Evolutionary conservation across 2,888 invertebrate species (phyloP), one percentile per base, ranked within the genome.

Genomic region (Drosophila fungiperda): DNA sequence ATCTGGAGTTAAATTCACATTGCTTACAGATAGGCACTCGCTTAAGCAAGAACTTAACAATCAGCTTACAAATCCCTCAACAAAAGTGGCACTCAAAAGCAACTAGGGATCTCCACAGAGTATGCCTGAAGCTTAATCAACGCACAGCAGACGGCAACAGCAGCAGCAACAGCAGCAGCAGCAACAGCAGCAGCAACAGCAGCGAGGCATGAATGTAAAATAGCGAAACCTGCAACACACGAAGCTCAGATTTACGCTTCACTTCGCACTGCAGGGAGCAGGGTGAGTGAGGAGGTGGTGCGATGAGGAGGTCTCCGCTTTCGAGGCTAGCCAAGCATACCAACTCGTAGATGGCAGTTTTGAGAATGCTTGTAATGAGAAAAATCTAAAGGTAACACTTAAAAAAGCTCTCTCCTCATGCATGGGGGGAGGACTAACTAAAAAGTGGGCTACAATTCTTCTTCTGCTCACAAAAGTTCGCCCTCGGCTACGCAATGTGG

Each of bases 321-420:
- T n/a, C 17, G 8, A n/a, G 11, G 11, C 26, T 12, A 32, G 8
- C 26, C 33, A 40, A 5, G 35, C 42, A 20, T 15, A 12, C 12
- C 2, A 9, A 12, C 33, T 45, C 20, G 7, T 33, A 49, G 42
- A 55, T 58, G 48, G 29, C 26, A 23, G 17, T 40, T 29, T 26
- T 40, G 61, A 26, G 59, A 45, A 58, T 33, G 57, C 70, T 69
- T 63, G 72, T 82, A 79, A 83, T 76, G 65, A 62, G 71, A 61
- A 59, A 57, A 64, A 45, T 60, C 64, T 60, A 73, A 73, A 76
- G 69, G 78, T 73, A 75, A 71, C 69, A 68, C 74, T 81, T 74
- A 73, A 74, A 71, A 78, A 72, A 73, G 58, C 23, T 45, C 35
- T 57, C 26, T 33, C 32, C 5, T 52, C 29, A 20, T 52, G 52